These are phyloP conservation scores for Anabacerthia variegaticeps DNA, from an alignment of 2,797 vertebrate genomes.

Conservation along the genomic window DNA sequence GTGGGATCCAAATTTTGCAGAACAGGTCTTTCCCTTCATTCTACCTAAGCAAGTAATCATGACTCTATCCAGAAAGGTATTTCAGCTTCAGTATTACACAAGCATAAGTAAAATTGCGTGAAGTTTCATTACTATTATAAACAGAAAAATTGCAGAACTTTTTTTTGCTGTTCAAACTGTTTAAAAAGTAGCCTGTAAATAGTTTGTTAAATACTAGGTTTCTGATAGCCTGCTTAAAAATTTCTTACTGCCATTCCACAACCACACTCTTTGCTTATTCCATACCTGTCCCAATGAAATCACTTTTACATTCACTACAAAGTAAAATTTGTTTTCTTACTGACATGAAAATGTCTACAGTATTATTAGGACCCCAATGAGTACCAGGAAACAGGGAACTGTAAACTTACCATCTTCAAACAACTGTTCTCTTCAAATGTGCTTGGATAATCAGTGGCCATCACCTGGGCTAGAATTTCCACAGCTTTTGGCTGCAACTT, in stretches of 20 bases:
- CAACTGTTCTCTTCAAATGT: slow-evolving; percentile 89
- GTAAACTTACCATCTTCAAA: slow-evolving; percentile 86
- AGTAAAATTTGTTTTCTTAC: background rate
- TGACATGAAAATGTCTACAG: background rate
- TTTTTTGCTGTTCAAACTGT: background rate
- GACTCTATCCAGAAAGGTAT: background rate
- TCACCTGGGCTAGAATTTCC: slow-evolving; percentile 94
- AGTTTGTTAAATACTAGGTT: background rate
- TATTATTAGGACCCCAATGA: background rate
- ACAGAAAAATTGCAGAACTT: background rate
- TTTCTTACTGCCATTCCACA: background rate
- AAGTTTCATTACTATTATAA: background rate
- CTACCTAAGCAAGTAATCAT: background rate
- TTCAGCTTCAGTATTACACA: background rate
- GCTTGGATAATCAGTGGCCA: slow-evolving; percentile 88
- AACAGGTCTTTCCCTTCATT: background rate
- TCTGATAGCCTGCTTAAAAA: background rate
- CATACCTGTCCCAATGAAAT: background rate
- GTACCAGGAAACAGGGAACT: background rate
- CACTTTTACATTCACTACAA: background rate
- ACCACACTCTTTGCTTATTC: background rate
- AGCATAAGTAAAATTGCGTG: background rate
- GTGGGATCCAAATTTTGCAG: background rate
- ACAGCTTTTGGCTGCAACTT: slow-evolving; percentile 87
- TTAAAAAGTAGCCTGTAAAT: background rate